These are phyloP conservation scores for Heliconius erato DNA, from an alignment of 2,888 invertebrate species.

Conservation along the genomic window DNA sequence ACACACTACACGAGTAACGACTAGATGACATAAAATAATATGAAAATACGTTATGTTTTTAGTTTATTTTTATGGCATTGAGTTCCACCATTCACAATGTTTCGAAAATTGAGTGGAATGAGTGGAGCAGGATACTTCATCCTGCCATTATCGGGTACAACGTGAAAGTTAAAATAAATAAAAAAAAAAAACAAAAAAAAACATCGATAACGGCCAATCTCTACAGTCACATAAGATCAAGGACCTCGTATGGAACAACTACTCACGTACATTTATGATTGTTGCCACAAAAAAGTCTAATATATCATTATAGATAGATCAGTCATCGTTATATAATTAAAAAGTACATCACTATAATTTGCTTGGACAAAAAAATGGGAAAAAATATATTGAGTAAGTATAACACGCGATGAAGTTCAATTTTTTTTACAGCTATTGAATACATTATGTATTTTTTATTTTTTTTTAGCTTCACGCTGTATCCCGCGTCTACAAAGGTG, in stretches of 20 bases:
- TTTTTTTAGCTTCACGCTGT: neutral
- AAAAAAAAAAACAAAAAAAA: neutral
- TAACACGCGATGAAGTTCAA: neutral
- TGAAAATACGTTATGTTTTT: neutral
- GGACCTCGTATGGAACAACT: slow-evolving; percentile 54
- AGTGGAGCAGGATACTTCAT: too few relatives aligned
- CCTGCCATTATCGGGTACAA: too few relatives aligned
- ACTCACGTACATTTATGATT: slow-evolving; percentile 50
- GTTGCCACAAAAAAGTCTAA: slow-evolving; percentile 30
- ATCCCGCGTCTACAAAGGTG: neutral
- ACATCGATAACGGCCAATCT: slow-evolving; percentile 39
- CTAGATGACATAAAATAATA: neutral
- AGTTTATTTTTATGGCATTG: too few relatives aligned
- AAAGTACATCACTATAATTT: neutral
- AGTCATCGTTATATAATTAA: slow-evolving; percentile 22
- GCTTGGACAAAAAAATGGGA: neutral
- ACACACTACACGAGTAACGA: neutral
- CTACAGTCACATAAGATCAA: slow-evolving; percentile 56
- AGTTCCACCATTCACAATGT: too few relatives aligned
- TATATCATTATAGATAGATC: slow-evolving; percentile 24
- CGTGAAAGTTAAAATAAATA: too few relatives aligned
- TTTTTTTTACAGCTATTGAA: neutral
- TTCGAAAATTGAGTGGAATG: too few relatives aligned
- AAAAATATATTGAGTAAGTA: neutral
- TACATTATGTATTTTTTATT: neutral